Conservation (phyloP, 2,888 invertebrate species). For the Oscheius sp. region DNA sequence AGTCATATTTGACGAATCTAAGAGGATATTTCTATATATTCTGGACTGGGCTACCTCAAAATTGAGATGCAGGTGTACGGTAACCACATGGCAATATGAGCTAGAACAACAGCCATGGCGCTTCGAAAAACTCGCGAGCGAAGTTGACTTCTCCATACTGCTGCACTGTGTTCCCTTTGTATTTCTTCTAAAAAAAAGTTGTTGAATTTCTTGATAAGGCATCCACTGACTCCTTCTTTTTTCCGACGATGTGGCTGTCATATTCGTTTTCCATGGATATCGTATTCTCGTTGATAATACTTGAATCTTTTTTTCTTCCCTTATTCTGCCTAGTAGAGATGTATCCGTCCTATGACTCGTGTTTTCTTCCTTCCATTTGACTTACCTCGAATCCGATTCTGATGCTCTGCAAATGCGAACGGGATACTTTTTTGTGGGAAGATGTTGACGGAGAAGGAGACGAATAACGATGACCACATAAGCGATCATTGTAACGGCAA, state of each 20-base stretch:
- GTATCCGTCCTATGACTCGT: slow-evolving; percentile 15
- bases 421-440: background rate
- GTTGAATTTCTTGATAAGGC: background rate
- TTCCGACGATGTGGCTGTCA: background rate
- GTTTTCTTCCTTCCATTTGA: background rate
- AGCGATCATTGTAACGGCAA: slow-evolving; percentile 55
- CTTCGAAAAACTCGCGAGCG: slow-evolving; percentile 60
- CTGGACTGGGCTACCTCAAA: slow-evolving; percentile 32
- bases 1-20: slow-evolving; percentile 42
- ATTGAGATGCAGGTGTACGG: slow-evolving; percentile 62
- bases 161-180: slow-evolving; percentile 11
- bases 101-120: slow-evolving; percentile 57
- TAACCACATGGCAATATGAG: slow-evolving; percentile 62
- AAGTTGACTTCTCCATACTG: slow-evolving; percentile 37
- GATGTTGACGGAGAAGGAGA: slow-evolving; percentile 50
- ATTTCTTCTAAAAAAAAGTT: background rate
- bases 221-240: background rate
- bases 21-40: background rate
- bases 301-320: slow-evolving; percentile 1
- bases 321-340: background rate
- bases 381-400: slow-evolving; percentile 10
- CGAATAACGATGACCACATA: slow-evolving; percentile 63
- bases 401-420: background rate
- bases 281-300: background rate
- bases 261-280: background rate